Base-by-base conservation (phyloP, 1,140 invertebrate species). In the Eumaeus atala region DNA sequence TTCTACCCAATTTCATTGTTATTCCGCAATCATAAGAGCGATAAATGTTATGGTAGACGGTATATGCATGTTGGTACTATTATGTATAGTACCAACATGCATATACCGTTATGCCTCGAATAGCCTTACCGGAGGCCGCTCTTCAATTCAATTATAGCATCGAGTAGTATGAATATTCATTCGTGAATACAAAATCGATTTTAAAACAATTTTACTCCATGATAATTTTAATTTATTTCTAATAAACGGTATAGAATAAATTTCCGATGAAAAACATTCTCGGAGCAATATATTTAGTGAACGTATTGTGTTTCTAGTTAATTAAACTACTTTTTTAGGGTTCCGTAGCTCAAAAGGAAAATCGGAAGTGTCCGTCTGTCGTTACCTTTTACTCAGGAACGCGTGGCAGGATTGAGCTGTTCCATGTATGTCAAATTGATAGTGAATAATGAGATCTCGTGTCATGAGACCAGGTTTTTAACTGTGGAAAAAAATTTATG, bases 91-190 rank as follows among this genome's bases (percentile, higher is more conserved):
- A n/a, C n/a, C n/a, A n/a, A n/a, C n/a, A n/a, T n/a, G n/a, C n/a
- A 62, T 54, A 51, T 62, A 60, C n/a, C n/a, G n/a, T 65, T 65
- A 69, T 61, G 60, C 66, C 59, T 70, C 49, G 64, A 63, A 67
- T 61, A 62, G 59, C 61, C 66, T 66, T 60, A 63, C 61, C 54
- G 63, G 56, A 56, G 64, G 67, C 67, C 63, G 73, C 65, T 70
- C 61, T 65, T 76, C 68, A 75, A 70, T 72, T 71, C 66, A 72
- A 75, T 78, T 77, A 72, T 62, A 62, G 59, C 51, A 49, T 60
- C 56, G 64, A 67, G 64, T 66, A 58, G 63, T 63, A 74, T 75
- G 70, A 75, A 74, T 74, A 77, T 75, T 77, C 66, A 74, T 60
- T 69, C 65, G 65, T 57, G 64, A 68, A 67, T 62, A 59, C 60